These are phyloP conservation scores for Bryconaethiops microstoma DNA, from an alignment of 2,797 vertebrate species.

Conservation along the genomic window DNA sequence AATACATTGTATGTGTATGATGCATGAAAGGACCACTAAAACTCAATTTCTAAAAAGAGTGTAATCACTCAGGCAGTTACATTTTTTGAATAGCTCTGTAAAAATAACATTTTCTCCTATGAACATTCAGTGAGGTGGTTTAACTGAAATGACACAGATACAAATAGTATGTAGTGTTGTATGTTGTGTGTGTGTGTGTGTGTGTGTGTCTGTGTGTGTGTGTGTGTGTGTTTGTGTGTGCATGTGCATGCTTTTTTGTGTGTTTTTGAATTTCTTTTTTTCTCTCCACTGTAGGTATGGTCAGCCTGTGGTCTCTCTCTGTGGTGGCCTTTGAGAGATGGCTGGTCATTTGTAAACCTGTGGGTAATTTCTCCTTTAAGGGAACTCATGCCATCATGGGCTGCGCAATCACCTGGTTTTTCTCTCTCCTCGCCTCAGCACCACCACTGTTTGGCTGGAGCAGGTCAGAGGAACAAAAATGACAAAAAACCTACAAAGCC, in stretches of 20 bases:
- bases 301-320: conserved; percentile 81
- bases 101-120: not conserved
- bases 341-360: conserved; percentile 80
- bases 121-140: not conserved
- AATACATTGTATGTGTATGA: not conserved
- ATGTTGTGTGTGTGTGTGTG: not conserved
- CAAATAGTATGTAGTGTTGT: too few relatives aligned
- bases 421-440: conserved; percentile 61
- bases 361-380: conserved; percentile 78
- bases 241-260: too few relatives aligned
- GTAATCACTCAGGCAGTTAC: too few relatives aligned
- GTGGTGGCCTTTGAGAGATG: conserved; percentile 79
- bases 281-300: conserved; percentile 72
- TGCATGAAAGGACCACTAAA: too few relatives aligned
- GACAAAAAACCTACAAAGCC: too few relatives aligned
- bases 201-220: too few relatives aligned
- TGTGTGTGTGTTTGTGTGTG: too few relatives aligned
- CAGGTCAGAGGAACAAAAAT: conserved; percentile 66
- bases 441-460: conserved; percentile 82
- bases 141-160: too few relatives aligned
- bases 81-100: not conserved
- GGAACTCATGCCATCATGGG: conserved; percentile 73
- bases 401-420: conserved; percentile 74
- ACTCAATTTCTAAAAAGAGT: too few relatives aligned
- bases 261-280: not conserved